phyloP scores from a whole-genome alignment of 1,140 invertebrate genomes.

The Drosophila littoralis region DNA sequence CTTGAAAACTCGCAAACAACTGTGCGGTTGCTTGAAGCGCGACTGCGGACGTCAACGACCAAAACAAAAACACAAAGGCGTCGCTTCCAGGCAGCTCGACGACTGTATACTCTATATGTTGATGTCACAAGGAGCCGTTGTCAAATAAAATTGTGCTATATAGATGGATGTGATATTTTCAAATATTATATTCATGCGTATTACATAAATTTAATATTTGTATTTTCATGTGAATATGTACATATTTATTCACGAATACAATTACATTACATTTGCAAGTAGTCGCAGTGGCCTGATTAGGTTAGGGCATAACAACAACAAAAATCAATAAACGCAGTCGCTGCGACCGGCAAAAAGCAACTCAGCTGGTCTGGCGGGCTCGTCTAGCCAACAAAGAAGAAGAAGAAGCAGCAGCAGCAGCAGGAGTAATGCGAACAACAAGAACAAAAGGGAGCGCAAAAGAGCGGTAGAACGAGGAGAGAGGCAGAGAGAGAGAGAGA shows the following conservation, averaged over 20 bases:
- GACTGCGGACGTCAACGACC: conserved; percentile 63
- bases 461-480: conserved; percentile 21
- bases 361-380: conserved; percentile 62
- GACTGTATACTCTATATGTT: conserved; percentile 15
- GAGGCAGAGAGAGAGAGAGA: conserved; percentile 18
- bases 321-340: conserved; percentile 8
- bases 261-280: no score
- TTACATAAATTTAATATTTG: no score
- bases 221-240: neutral
- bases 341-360: conserved; percentile 36
- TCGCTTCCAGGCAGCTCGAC: neutral
- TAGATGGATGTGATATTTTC: no score
- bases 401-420: conserved; percentile 16
- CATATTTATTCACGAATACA: neutral
- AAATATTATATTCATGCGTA: no score
- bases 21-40: conserved; percentile 66
- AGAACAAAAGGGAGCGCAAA: conserved; percentile 23
- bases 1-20: conserved; percentile 59
- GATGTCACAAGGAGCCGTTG: neutral
- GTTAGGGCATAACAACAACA: conserved; percentile 26
- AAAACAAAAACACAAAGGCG: conserved; percentile 65
- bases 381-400: conserved; percentile 60
- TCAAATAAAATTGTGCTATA: no score
- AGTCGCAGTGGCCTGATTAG: neutral
- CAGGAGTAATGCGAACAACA: conserved; percentile 2